phyloP scores from a whole-genome alignment of 2,113 vertebrate genomes.

The Piprites chloris region DNA sequence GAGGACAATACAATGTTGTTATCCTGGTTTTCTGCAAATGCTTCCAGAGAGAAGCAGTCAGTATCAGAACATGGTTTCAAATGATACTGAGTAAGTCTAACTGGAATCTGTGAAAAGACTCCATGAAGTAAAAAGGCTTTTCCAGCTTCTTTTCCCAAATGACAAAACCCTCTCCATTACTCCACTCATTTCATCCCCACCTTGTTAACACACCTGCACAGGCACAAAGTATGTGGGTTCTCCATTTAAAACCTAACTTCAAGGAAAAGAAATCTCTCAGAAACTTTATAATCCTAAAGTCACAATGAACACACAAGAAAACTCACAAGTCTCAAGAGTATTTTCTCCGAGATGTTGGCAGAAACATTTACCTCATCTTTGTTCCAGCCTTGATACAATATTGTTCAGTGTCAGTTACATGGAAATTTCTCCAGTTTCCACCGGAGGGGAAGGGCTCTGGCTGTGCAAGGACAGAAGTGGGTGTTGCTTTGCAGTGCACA shows the following conservation, averaged over 20 bases:
- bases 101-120: not conserved
- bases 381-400: not conserved
- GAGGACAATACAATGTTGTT: not conserved
- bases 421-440: not conserved
- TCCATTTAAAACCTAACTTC: not conserved
- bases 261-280: not conserved
- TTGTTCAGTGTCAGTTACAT: too few species aligned
- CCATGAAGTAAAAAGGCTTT: not conserved
- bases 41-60: not conserved
- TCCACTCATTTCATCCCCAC: not conserved
- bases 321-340: not conserved
- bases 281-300: not conserved
- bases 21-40: not conserved
- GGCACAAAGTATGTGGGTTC: not conserved
- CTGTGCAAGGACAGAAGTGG: not conserved
- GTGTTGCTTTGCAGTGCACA: not conserved
- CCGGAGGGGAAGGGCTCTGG: not conserved
- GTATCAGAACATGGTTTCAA: not conserved
- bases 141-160: not conserved
- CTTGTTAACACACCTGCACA: not conserved
- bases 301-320: not conserved
- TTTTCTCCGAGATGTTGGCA: not conserved
- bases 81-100: not conserved
- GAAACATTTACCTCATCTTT: not conserved
- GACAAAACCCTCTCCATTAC: not conserved